Evolutionary conservation across 2,888 invertebrate species (phyloP).

Genomic region (Phengaris arion): DNA sequence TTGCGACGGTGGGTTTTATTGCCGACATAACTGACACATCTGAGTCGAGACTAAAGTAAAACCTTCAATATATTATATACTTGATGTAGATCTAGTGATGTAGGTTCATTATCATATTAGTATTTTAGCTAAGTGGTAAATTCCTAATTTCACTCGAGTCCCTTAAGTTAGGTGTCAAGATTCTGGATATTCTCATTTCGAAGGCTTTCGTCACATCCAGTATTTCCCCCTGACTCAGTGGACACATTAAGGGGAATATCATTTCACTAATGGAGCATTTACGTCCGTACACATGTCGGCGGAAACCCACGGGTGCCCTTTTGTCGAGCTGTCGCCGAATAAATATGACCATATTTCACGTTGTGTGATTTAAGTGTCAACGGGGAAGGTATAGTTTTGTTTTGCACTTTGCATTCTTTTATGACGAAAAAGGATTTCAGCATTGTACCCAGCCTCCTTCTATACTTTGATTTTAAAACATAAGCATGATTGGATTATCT

Average conservation of each 20-base stretch:
- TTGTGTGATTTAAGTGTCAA: constrained; percentile 7
- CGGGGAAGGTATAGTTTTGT: background rate
- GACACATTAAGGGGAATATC: constrained; percentile 68
- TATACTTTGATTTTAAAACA: no score
- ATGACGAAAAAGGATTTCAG: background rate
- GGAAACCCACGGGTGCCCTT: constrained; percentile 49
- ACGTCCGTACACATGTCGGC: constrained; percentile 45
- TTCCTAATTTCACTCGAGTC: no score
- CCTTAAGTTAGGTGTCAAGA: background rate
- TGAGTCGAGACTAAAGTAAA: no score
- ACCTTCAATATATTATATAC: no score
- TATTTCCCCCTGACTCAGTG: constrained; percentile 47
- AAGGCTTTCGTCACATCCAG: constrained; percentile 17
- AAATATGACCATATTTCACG: constrained; percentile 34
- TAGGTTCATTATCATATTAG: no score
- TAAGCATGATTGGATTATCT: no score
- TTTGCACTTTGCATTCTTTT: constrained; percentile 3
- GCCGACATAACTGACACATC: no score
- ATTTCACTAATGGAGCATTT: constrained; percentile 70
- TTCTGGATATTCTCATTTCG: background rate
- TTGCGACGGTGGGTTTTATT: no score
- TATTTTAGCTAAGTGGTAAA: no score
- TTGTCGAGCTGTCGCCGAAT: constrained; percentile 48
- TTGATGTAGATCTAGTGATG: no score
- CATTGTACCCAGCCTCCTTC: no score